Percentiles rank a stretch among this genome's conserved stretches.
These are phyloP conservation scores for Orchestia grillus DNA, from an alignment of 1,140 invertebrate genomes.

Conservation along the genomic window DNA sequence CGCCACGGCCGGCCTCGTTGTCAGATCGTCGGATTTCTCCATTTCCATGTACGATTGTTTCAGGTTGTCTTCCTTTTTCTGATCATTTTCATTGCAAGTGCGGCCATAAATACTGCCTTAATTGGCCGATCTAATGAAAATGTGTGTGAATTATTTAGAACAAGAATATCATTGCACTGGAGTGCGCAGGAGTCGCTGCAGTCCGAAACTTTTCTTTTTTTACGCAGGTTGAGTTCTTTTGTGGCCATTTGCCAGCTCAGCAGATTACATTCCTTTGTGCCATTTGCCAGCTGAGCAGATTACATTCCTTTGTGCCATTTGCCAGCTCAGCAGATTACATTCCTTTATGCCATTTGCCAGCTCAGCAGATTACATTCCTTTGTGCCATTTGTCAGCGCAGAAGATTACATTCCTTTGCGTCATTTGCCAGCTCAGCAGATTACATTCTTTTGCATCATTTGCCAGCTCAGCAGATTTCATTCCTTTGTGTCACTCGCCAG, in stretches of 20 bases:
- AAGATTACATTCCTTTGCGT: too few species aligned
- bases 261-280: too few species aligned
- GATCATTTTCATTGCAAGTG: not conserved
- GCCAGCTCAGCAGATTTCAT: not conserved
- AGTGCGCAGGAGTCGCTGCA: not conserved
- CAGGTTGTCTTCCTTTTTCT: not conserved
- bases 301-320: not conserved
- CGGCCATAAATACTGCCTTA: not conserved
- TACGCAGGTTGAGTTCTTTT: not conserved
- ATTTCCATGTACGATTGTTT: not conserved
- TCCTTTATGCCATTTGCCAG: too few species aligned
- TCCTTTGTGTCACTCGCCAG: too few species aligned
- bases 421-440: too few species aligned
- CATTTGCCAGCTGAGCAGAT: too few species aligned
- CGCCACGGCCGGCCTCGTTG: too few species aligned
- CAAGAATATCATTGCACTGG: not conserved
- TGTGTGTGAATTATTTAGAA: not conserved
- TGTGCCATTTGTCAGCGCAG: not conserved
- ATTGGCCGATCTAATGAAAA: not conserved
- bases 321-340: not conserved
- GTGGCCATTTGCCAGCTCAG: not conserved
- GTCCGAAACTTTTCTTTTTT: not conserved
- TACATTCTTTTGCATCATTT: not conserved
- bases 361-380: not conserved
- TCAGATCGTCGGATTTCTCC: not conserved